phyloP scores from a whole-genome alignment of 2,888 invertebrate genomes.

The Aleiodes leptofemur region DNA sequence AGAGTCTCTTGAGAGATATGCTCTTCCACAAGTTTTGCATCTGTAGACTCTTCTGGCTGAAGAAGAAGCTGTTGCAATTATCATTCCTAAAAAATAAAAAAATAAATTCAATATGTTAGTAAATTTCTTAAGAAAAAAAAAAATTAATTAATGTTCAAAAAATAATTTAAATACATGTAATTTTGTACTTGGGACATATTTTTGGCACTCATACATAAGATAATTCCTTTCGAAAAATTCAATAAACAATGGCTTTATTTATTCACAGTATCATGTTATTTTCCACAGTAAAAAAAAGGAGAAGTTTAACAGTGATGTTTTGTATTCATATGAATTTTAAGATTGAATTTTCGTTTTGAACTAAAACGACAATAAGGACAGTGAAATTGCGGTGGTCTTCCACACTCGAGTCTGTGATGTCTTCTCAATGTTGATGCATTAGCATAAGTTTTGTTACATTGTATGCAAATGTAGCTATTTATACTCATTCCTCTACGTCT shows the following conservation, averaged over 20 bases:
- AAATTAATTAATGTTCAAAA: background rate
- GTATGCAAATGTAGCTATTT: constrained; percentile 71
- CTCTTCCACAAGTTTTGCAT: constrained; percentile 18
- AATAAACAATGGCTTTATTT: constrained; percentile 23
- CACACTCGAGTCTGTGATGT: constrained; percentile 73
- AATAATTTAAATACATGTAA: background rate
- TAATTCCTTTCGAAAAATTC: background rate
- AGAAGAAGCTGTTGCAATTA: background rate
- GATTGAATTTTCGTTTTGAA: constrained; percentile 71
- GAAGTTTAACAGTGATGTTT: constrained; percentile 40
- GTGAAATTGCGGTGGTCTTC: constrained; percentile 71
- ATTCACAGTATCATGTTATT: background rate
- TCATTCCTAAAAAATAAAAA: background rate
- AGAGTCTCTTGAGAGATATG: constrained; percentile 62
- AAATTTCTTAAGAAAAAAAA: background rate
- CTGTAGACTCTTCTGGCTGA: background rate
- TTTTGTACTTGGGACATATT: background rate
- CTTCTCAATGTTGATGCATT: constrained; percentile 77
- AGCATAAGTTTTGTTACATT: constrained; percentile 79
- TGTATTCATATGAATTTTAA: constrained; percentile 63
- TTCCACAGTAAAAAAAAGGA: background rate
- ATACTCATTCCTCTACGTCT: constrained; percentile 29
- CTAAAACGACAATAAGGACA: constrained; percentile 72
- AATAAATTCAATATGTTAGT: constrained; percentile 7
- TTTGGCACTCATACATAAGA: background rate